Conservation (phyloP, 2,888 invertebrate species). For the Eudasyphora cyanicolor region DNA sequence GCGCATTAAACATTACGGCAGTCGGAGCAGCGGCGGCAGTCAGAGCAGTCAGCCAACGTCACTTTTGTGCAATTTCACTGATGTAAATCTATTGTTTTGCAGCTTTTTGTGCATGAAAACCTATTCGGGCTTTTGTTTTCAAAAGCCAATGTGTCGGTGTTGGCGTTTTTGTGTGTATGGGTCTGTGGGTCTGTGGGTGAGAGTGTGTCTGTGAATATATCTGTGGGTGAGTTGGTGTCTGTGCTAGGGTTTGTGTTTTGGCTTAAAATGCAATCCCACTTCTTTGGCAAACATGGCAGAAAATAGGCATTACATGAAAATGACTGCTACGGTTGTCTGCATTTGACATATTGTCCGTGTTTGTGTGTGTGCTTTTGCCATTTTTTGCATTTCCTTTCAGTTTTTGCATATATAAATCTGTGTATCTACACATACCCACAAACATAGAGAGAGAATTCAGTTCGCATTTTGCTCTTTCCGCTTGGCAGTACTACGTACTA, state of each 20-base stretch:
- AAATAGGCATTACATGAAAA: constrained; percentile 59
- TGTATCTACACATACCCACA: constrained; percentile 7
- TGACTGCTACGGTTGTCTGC: constrained; percentile 60
- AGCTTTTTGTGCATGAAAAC: neutral
- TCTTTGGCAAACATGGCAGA: constrained; percentile 54
- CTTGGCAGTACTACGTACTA: no score
- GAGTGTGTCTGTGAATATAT: no score
- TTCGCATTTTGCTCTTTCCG: no score
- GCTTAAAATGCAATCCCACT: constrained; percentile 52
- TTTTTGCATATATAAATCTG: neutral
- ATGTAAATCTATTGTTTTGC: constrained; percentile 33
- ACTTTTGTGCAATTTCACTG: constrained; percentile 24
- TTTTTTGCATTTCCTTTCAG: constrained; percentile 6
- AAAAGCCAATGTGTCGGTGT: neutral
- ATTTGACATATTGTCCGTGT: constrained; percentile 60
- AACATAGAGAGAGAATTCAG: neutral
- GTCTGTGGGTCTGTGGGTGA: no score
- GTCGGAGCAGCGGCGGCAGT: no score
- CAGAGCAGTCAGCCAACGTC: neutral
- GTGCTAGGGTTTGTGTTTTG: constrained; percentile 12
- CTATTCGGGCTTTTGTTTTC: constrained; percentile 38
- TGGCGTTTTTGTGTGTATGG: no score
- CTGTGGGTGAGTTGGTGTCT: neutral
- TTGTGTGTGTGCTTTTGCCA: neutral
- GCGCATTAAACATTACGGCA: neutral